These are phyloP conservation scores for Falco concolor DNA, from an alignment of 2,797 vertebrate genomes.

Conservation along the genomic window DNA sequence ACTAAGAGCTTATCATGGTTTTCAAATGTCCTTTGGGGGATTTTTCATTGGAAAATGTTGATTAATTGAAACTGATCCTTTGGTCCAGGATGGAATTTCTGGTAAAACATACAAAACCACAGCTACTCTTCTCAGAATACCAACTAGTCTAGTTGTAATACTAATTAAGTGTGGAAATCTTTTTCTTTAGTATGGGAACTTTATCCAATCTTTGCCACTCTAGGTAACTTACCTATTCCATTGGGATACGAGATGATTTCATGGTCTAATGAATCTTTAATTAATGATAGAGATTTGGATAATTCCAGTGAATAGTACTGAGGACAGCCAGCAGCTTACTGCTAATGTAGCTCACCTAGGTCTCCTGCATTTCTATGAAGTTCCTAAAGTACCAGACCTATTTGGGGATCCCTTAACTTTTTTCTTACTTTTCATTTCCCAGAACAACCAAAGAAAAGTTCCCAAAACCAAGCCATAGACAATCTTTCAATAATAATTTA, in stretches of 20 bases:
- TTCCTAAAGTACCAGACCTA: background rate
- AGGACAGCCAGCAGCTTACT: background rate
- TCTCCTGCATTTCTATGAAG: background rate
- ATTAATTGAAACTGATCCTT: slow-evolving; percentile 59
- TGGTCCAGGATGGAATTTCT: slow-evolving; percentile 30
- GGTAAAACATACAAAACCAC: slow-evolving; percentile 35
- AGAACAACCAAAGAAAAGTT: background rate
- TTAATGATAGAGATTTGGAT: slow-evolving; percentile 44
- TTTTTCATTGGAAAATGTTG: slow-evolving; percentile 55
- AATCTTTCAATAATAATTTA: background rate
- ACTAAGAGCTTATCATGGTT: slow-evolving; percentile 43
- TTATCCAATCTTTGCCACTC: slow-evolving; percentile 5
- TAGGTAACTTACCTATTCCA: slow-evolving; percentile 1
- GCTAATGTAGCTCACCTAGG: background rate
- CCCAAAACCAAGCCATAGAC: background rate
- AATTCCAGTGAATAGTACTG: background rate
- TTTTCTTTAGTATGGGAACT: slow-evolving; percentile 32
- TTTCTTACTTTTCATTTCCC: background rate
- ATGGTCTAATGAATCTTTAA: slow-evolving; percentile 51
- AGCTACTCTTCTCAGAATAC: slow-evolving; percentile 15
- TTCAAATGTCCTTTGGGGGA: slow-evolving; percentile 49
- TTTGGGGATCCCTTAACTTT: background rate
- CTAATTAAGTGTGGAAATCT: slow-evolving; percentile 52
- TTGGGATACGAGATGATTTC: slow-evolving; percentile 33
- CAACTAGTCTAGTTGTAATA: slow-evolving; percentile 37